phyloP scores from a whole-genome alignment of 1,140 invertebrate genomes.

The Penaeus indicus region DNA sequence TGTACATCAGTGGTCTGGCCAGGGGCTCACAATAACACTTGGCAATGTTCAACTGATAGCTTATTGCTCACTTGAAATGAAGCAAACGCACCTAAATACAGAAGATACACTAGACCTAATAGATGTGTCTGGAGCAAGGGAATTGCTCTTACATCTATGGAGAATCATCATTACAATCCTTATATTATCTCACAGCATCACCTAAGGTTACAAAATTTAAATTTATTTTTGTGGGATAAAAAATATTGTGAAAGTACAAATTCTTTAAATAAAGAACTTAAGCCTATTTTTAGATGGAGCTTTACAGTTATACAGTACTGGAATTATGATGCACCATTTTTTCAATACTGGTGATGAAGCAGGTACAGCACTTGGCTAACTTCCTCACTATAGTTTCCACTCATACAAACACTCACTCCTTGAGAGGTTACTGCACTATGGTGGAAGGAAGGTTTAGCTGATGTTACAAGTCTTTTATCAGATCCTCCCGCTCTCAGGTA shows the following conservation, averaged over 20 bases:
- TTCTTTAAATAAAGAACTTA: constrained; percentile 65
- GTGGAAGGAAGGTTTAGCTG: constrained; percentile 58
- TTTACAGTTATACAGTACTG: constrained; percentile 63
- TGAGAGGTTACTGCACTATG: constrained; percentile 61
- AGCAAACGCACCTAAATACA: constrained; percentile 65
- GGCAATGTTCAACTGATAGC: constrained; percentile 62
- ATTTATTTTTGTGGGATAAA: constrained; percentile 59
- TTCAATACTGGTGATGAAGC: constrained; percentile 61
- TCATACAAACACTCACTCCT: constrained; percentile 59
- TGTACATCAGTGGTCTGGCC: constrained; percentile 62
- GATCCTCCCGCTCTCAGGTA: constrained; percentile 61
- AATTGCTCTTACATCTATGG: constrained; percentile 60
- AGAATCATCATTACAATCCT: constrained; percentile 62
- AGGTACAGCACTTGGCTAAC: constrained; percentile 54
- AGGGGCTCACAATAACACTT: constrained; percentile 60
- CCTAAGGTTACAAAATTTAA: constrained; percentile 63
- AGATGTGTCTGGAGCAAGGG: constrained; percentile 53
- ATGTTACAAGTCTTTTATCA: constrained; percentile 49
- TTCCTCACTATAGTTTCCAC: constrained; percentile 48
- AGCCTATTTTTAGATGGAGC: constrained; percentile 62
- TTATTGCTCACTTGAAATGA: constrained; percentile 64
- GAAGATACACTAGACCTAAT: constrained; percentile 64
- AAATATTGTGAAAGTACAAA: constrained; percentile 65
- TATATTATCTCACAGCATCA: constrained; percentile 60
- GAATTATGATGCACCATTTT: constrained; percentile 61